A percentile compares a stretch with the other conserved stretches of the same genome.
phyloP scores from a whole-genome alignment of 2,888 invertebrate genomes.

The Autographa gamma region DNA sequence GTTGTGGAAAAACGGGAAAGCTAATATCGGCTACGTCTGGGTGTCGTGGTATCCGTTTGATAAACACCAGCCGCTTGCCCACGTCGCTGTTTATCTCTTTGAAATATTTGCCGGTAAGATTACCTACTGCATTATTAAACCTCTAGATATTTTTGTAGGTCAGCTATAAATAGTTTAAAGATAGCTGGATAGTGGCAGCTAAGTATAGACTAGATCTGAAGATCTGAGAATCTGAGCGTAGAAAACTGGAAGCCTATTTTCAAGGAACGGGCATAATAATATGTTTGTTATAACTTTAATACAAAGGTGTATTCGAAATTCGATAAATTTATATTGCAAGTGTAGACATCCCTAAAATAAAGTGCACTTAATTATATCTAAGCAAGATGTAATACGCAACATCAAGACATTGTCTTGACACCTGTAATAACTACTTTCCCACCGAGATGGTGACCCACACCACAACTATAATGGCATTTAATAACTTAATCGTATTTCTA shows the following conservation, averaged over 20 bases:
- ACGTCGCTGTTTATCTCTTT: slow-evolving; percentile 79
- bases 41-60: slow-evolving; percentile 85
- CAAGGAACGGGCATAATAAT: not conserved
- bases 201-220: slow-evolving; percentile 12
- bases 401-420: slow-evolving; percentile 8
- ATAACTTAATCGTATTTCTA: slow-evolving; percentile 56
- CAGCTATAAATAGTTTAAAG: slow-evolving; percentile 6
- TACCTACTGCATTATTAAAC: slow-evolving; percentile 20
- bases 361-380: slow-evolving; percentile 7
- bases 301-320: not conserved
- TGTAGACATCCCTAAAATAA: slow-evolving; percentile 7
- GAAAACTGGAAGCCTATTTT: not conserved
- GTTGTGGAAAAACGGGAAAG: slow-evolving; percentile 66
- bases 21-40: slow-evolving; percentile 80
- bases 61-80: slow-evolving; percentile 75
- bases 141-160: slow-evolving; percentile 6
- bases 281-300: not conserved
- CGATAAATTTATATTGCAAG: not conserved
- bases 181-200: slow-evolving; percentile 7
- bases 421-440: slow-evolving; percentile 21
- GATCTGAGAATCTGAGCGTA: not conserved
- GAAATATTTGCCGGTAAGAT: slow-evolving; percentile 80
- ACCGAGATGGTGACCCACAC: slow-evolving; percentile 17
- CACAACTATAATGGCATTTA: slow-evolving; percentile 45
- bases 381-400: not conserved